phyloP scores from a whole-genome alignment of 2,888 invertebrate genomes.

The Vanessa cardui region DNA sequence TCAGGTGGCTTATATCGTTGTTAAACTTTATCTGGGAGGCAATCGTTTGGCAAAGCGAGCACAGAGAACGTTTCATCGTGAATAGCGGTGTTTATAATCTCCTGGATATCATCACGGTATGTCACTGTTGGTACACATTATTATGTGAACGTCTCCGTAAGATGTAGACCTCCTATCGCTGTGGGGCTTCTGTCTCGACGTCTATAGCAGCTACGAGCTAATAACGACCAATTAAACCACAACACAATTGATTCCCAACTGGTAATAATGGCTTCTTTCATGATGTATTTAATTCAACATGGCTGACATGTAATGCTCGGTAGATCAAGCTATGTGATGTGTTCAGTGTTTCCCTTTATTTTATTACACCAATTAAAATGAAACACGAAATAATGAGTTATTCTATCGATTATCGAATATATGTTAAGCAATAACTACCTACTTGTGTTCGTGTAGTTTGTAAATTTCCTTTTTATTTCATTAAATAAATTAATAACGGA shows the following conservation, averaged over 20 bases:
- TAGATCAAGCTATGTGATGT: no score
- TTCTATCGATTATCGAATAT: no score
- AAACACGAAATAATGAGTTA: no score
- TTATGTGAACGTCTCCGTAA: not conserved
- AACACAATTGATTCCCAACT: not conserved
- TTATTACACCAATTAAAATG: no score
- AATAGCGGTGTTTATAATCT: constrained; percentile 68
- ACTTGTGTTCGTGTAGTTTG: no score
- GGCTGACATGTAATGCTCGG: no score
- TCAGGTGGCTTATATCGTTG: constrained; percentile 68
- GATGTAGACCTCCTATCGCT: not conserved
- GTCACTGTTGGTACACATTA: constrained; percentile 19
- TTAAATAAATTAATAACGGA: no score
- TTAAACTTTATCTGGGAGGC: constrained; percentile 72
- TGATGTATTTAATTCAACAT: not conserved
- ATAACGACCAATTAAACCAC: not conserved
- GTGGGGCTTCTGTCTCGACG: not conserved
- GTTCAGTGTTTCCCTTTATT: no score
- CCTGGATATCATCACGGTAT: constrained; percentile 68
- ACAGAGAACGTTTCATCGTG: constrained; percentile 56
- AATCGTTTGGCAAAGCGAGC: constrained; percentile 62
- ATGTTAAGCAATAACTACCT: no score
- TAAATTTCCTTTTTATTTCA: no score
- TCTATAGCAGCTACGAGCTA: not conserved
- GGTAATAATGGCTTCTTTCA: constrained; percentile 1